Conservation (phyloP, 37 sponge, comb jelly and placozoan species). For the Diacarnus erythraeanus region DNA sequence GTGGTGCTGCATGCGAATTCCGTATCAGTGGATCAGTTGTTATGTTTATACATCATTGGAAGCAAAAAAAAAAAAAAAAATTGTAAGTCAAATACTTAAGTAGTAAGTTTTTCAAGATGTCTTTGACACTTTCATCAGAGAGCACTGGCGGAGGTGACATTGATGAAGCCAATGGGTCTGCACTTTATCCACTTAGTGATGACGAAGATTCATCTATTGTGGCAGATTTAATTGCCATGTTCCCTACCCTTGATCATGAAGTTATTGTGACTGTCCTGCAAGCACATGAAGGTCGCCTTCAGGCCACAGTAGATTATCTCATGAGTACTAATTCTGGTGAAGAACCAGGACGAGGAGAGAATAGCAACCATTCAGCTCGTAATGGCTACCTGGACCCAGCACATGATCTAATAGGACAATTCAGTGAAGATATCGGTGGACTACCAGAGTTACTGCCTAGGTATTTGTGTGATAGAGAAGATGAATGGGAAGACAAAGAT, state of each 20-base stretch:
- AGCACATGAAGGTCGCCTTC: slow-evolving; percentile 19
- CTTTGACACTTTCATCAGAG: neutral
- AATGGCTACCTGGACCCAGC: neutral
- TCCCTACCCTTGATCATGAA: slow-evolving; percentile 34
- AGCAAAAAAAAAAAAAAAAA: no score
- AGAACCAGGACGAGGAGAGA: no score
- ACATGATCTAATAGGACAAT: neutral
- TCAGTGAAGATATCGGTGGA: slow-evolving; percentile 41
- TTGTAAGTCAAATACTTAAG: no score
- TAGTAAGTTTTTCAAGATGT: neutral
- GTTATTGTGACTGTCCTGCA: slow-evolving; percentile 20
- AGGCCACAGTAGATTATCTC: slow-evolving; percentile 43
- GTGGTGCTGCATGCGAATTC: no score
- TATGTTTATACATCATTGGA: no score
- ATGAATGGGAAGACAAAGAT: neutral
- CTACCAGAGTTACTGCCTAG: slow-evolving; percentile 24
- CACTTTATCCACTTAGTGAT: neutral
- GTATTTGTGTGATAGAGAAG: neutral
- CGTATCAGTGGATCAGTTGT: no score
- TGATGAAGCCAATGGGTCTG: neutral
- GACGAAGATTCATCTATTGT: slow-evolving; percentile 10
- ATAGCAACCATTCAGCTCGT: neutral
- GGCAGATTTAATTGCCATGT: slow-evolving; percentile 36
- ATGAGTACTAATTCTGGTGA: neutral
- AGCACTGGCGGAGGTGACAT: neutral